Evolutionary conservation across 2,113 vertebrate genomes (phyloP), one percentile per base, ranked within the genome.

Genomic region (Ascaphus truei): DNA sequence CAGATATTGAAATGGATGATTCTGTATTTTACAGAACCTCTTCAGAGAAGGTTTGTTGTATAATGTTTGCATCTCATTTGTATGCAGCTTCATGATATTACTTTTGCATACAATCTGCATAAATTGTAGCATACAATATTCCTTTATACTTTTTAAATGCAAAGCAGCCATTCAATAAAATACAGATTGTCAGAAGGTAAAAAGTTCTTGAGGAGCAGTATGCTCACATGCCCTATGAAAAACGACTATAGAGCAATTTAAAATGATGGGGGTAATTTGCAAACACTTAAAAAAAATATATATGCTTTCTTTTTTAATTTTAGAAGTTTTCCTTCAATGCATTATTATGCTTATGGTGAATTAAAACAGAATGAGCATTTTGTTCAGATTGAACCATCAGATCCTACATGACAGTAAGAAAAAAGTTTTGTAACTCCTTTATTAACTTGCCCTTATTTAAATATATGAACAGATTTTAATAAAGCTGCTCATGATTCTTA

Each of bases 91-190:
- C 33, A 53, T 45, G 29, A 69, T 60, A 75, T 6, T 76, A 60
- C 62, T 71, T 80, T 75, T 79, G 43, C 37, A 75, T 72, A 30
- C n/a, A 64, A 48, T 74, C 80, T 75, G 13, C 30, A 47, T 72
- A 22, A 0, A 68, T 66, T 39, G 33, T 10, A 48, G 68, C 1
- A 2, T 25, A 73, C 10, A 75, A 33, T 18, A 63, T 71, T 4
- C 2, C 72, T 59, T 75, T 62, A 47, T 18, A 51, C 3, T 73
- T n/a, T 2, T 62, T 73, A 43, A 11, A 60, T 72, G 29, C 22
- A 56, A 73, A 15, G 15, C 2, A 76, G 2, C 52, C 18, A 60
- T 31, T 76, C 37, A 53, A 3, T 62, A 16, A 23, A 76, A 4
- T 3, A 68, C 45, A 75, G 33, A 5, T 59, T 25, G 16, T 52